Evolutionary conservation across 53 echinoderm and acorn worm genomes (phyloP).

Genomic region (Stichopus horrens): DNA sequence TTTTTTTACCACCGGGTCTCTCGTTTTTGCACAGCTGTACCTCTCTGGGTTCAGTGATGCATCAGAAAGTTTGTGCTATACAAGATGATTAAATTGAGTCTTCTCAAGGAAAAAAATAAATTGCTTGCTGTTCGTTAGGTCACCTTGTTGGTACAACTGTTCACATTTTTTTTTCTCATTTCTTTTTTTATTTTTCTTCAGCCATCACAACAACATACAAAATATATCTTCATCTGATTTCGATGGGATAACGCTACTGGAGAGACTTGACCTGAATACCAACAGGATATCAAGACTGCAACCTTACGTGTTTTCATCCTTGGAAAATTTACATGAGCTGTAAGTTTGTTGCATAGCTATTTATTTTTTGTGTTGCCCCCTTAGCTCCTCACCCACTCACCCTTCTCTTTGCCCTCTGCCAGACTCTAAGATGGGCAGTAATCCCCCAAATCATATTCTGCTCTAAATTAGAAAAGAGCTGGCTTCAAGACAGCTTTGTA

Average conservation of each 20-base stretch:
- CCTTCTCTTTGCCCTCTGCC: too few species aligned
- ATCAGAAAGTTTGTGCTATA: too few species aligned
- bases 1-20: too few species aligned
- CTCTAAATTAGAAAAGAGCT: too few species aligned
- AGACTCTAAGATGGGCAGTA: too few species aligned
- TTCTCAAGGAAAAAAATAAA: background rate
- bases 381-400: background rate
- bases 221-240: conserved; percentile 56
- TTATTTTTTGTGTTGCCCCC: background rate
- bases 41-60: too few species aligned
- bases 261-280: conserved; percentile 70
- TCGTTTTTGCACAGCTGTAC: too few species aligned
- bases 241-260: conserved; percentile 49
- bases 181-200: conserved; percentile 22
- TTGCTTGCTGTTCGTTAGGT: background rate
- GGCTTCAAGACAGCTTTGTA: too few species aligned
- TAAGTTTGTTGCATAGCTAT: background rate
- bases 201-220: conserved; percentile 62
- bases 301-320: conserved; percentile 23
- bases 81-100: too few species aligned
- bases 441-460: too few species aligned
- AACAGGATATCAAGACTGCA: conserved; percentile 65
- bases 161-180: background rate
- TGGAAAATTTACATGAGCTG: conserved; percentile 20
- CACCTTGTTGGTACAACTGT: background rate